These are phyloP conservation scores for Parasteatoda tepidariorum DNA, from an alignment of 1,140 invertebrate genomes.

Conservation along the genomic window DNA sequence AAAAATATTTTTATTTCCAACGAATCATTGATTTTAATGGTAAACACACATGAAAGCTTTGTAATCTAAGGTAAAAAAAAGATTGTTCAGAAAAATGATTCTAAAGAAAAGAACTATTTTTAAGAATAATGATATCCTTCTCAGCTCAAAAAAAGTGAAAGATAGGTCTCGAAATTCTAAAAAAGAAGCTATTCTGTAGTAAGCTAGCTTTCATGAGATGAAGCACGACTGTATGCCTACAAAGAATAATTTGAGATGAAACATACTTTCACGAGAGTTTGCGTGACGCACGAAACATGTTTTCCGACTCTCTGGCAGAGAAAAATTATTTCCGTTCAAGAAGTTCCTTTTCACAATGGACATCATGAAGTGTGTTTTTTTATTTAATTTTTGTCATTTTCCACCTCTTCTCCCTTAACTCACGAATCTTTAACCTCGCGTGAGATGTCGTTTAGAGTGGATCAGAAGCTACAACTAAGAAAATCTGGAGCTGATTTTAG, in stretches of 20 bases:
- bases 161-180: background rate
- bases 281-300: constrained; percentile 50
- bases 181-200: constrained; percentile 3
- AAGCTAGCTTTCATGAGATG: constrained; percentile 46
- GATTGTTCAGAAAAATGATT: background rate
- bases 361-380: constrained; percentile 41
- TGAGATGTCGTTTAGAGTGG: constrained; percentile 38
- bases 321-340: constrained; percentile 57
- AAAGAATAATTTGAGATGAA: constrained; percentile 59
- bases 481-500: background rate
- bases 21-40: background rate
- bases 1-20: too few relatives aligned
- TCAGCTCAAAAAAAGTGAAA: constrained; percentile 1
- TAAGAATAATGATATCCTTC: background rate
- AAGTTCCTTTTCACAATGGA: constrained; percentile 49
- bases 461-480: background rate
- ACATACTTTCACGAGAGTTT: constrained; percentile 54
- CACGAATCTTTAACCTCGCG: constrained; percentile 35
- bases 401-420: background rate
- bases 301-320: constrained; percentile 50
- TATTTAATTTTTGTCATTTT: constrained; percentile 58
- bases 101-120: too few relatives aligned
- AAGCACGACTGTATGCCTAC: constrained; percentile 44
- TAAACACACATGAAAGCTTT: background rate
- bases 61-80: background rate